A percentile compares a stretch with the other conserved stretches of the same genome.
phyloP scores from a whole-genome alignment of 2,797 vertebrate species.

The Furcifer pardalis region DNA sequence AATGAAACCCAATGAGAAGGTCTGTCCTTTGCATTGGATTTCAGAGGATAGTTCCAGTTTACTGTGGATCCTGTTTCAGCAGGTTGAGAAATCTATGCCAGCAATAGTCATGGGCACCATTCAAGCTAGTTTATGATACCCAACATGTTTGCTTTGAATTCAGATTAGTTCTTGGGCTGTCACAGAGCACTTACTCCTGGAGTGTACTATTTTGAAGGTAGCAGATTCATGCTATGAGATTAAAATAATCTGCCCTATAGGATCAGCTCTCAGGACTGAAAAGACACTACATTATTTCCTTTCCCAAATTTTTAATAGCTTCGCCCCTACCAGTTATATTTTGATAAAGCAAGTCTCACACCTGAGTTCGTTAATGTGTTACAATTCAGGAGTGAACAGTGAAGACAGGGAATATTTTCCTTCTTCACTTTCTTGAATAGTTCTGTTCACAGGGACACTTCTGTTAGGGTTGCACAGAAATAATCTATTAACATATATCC shows the following conservation, averaged over 20 bases:
- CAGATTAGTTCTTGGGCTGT: background rate
- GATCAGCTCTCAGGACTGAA: background rate
- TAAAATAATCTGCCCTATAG: background rate
- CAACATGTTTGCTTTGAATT: background rate
- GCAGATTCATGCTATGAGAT: background rate
- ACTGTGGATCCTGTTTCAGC: too few species aligned
- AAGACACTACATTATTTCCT: background rate
- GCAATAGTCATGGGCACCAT: background rate
- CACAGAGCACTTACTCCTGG: too few species aligned
- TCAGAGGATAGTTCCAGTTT: too few species aligned
- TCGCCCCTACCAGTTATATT: background rate
- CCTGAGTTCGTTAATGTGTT: background rate
- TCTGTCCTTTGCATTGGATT: too few species aligned
- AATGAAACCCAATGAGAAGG: too few species aligned
- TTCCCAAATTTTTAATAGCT: background rate
- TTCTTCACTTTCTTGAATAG: too few species aligned
- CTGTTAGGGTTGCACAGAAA: too few species aligned
- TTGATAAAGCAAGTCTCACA: background rate
- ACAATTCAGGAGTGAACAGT: background rate
- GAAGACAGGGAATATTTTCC: too few species aligned
- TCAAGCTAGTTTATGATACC: background rate
- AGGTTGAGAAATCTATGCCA: background rate
- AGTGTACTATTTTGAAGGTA: background rate
- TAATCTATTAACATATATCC: too few species aligned
- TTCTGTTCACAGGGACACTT: too few species aligned